A percentile compares a stretch with the other conserved stretches of the same genome.
Evolutionary conservation across 2,797 vertebrate genomes (phyloP).

Genomic region (Bufotes viridis): DNA sequence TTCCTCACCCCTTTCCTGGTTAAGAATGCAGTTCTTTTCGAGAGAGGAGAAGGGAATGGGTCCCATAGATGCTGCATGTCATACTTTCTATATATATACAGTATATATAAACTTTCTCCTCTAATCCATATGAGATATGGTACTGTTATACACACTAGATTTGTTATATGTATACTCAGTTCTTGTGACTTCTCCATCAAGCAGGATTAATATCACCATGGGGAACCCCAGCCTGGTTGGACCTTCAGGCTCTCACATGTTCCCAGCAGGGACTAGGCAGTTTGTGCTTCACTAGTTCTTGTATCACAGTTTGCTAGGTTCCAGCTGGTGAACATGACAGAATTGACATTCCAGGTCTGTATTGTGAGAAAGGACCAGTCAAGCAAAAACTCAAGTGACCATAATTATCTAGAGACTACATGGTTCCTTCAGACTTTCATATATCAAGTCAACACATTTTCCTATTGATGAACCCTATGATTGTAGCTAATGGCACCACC

Average conservation of each 20-base stretch:
- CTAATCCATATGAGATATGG: no score
- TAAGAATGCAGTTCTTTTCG: neutral
- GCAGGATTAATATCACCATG: constrained; percentile 33
- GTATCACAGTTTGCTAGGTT: constrained; percentile 43
- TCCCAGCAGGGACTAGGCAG: constrained; percentile 42
- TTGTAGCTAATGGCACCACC: neutral
- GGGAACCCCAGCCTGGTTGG: constrained; percentile 4
- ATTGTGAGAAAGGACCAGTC: constrained; percentile 10
- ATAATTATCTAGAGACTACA: constrained; percentile 12
- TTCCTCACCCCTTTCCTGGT: neutral
- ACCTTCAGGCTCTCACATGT: constrained; percentile 25
- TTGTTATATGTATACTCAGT: neutral
- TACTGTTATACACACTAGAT: no score
- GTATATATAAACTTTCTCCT: no score
- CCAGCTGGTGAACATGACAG: constrained; percentile 41
- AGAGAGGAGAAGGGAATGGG: neutral
- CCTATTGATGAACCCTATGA: neutral
- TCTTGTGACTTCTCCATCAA: neutral
- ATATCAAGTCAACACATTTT: neutral
- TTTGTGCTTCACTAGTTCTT: constrained; percentile 28
- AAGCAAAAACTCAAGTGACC: constrained; percentile 34
- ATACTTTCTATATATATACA: no score
- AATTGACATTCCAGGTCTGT: constrained; percentile 29
- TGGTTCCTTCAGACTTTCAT: neutral
- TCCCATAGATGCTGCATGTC: no score